Conservation (phyloP, 2,888 invertebrate genomes). For the Oligia fasciuncula region DNA sequence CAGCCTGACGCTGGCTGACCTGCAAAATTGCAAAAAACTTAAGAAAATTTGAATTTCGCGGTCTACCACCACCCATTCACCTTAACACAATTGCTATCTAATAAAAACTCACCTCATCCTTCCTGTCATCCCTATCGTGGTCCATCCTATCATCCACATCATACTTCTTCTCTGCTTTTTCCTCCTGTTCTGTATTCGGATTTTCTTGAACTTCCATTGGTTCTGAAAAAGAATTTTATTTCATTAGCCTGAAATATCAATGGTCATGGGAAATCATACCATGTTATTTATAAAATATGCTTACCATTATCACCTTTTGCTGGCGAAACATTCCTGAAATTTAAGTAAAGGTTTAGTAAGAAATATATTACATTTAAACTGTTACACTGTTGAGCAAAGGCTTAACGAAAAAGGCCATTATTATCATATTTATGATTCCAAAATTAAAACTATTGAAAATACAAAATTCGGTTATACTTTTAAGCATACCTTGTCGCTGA, state of each 20-base stretch:
- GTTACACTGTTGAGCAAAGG: background rate
- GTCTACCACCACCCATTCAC: too few species aligned
- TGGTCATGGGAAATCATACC: background rate
- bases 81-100: background rate
- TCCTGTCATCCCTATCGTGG: conserved; percentile 54
- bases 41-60: too few species aligned
- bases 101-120: conserved; percentile 37
- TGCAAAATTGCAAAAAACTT: too few species aligned
- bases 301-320: conserved; percentile 66
- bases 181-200: conserved; percentile 13
- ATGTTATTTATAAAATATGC: conserved; percentile 12
- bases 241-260: background rate
- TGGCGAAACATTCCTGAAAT: conserved; percentile 41
- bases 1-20: too few species aligned
- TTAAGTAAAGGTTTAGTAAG: background rate
- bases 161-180: conserved; percentile 50
- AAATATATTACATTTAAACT: background rate
- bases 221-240: conserved; percentile 60
- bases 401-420: background rate
- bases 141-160: conserved; percentile 60
- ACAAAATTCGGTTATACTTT: background rate
- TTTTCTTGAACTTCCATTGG: conserved; percentile 68
- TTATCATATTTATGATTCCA: too few species aligned
- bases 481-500: background rate
- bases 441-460: background rate